These are phyloP conservation scores for Erebia aethiops DNA, from an alignment of 2,888 invertebrate genomes.

Conservation along the genomic window DNA sequence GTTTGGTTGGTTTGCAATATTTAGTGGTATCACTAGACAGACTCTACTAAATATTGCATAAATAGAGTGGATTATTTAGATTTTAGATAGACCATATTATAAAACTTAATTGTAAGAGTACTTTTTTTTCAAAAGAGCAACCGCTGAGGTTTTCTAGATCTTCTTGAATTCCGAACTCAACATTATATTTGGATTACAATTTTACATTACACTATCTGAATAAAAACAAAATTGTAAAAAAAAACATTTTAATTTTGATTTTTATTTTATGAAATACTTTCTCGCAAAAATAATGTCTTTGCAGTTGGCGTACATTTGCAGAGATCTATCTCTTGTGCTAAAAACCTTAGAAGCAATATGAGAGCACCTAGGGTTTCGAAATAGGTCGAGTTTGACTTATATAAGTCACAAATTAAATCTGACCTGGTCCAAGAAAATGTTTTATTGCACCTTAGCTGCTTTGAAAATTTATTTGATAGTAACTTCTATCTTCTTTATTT, in stretches of 20 bases:
- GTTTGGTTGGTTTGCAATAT: not conserved
- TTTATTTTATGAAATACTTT: not conserved
- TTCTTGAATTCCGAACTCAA: no score
- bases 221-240: no score
- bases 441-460: constrained; percentile 3
- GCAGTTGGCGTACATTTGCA: not conserved
- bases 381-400: constrained; percentile 66
- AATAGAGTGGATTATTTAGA: no score
- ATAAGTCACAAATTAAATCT: constrained; percentile 37
- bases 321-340: constrained; percentile 13
- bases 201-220: no score
- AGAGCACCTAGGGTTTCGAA: constrained; percentile 46
- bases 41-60: no score
- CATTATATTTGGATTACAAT: no score
- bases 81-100: no score
- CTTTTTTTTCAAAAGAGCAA: no score
- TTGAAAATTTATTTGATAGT: constrained; percentile 2
- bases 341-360: constrained; percentile 26
- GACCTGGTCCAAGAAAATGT: constrained; percentile 26
- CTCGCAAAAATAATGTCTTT: not conserved
- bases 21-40: no score
- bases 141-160: no score
- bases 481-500: not conserved
- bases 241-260: not conserved
- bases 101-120: no score